Base-by-base conservation (phyloP, 2,113 vertebrate genomes). In the Bostrychus sinensis region DNA sequence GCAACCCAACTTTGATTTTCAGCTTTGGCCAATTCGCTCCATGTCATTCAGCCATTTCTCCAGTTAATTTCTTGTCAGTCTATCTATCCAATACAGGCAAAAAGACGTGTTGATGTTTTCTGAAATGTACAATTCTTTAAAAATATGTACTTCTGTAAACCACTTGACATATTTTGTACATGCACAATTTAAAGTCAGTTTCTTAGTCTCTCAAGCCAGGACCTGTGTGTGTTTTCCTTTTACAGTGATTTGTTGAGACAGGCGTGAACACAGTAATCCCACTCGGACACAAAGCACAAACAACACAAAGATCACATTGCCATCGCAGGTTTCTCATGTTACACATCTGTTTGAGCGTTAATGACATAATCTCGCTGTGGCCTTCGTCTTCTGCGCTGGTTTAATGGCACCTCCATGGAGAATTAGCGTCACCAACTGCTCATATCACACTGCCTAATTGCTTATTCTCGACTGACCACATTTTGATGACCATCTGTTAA, bases 401-500 rank as follows among this genome's bases (percentile, higher is more conserved):
- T 51, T 51, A 51, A 51, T 51, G 48, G 48, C 48, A 51, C 25
- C 48, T 51, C 48, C 48, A 14, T 23, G 7, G 48, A 51, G 48
- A 51, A 51, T 50, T 25, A 17, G 48, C 48, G 14, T 51, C 48
- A 51, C 48, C 48, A 51, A 51, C 48, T 51, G 48, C 48, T 51
- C 48, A 17, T 9, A 51, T 51, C 48, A 51, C 48, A 51, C 48
- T 17, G 48, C 25, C 48, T 51, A 51, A 51, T 51, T 28, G 48
- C 48, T 30, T 16, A 51, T 28, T 51, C 48, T 51, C 25, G 5
- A 30, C 25, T 51, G 48, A 51, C 48, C 48, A 51, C 48, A 17
- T 51, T 51, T 51, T 28, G 48, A 51, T 30, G 48, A 30, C 48
- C 48, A 51, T 51, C 48, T 51, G 48, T 28, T 51, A 51, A 51